Conservation (phyloP, 2,797 vertebrate genomes). For the Enteromius thamalakanensis region DNA sequence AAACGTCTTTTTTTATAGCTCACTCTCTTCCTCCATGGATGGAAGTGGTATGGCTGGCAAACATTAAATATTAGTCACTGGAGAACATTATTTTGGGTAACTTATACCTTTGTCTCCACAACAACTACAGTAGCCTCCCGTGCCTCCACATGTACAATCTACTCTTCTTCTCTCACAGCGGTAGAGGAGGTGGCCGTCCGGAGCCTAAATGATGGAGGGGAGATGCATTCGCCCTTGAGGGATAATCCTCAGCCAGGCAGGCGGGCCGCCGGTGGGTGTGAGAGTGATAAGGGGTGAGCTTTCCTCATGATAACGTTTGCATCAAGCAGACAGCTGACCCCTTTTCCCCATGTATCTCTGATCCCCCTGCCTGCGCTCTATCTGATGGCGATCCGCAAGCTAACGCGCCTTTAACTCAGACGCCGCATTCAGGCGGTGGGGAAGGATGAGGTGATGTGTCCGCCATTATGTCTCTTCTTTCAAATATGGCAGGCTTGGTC, state of each 20-base stretch:
- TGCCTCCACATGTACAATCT: neutral
- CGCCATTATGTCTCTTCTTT: constrained; percentile 26
- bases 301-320: constrained; percentile 76
- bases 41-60: neutral
- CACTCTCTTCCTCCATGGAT: constrained; percentile 1
- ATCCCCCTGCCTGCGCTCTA: constrained; percentile 55
- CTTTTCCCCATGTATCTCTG: constrained; percentile 55
- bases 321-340: constrained; percentile 69
- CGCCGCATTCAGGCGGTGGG: constrained; percentile 34
- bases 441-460: constrained; percentile 11
- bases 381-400: constrained; percentile 54
- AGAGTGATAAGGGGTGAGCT: constrained; percentile 75
- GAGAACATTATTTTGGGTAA: neutral
- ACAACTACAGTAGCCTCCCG: neutral
- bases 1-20: constrained; percentile 28
- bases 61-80: neutral
- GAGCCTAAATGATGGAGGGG: constrained; percentile 77
- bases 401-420: constrained; percentile 52
- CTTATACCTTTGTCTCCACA: neutral
- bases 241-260: constrained; percentile 77
- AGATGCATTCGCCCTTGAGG: constrained; percentile 79
- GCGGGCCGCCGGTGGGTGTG: constrained; percentile 59
- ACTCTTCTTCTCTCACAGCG: neutral
- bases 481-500: constrained; percentile 59
- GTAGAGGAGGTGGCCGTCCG: constrained; percentile 70